phyloP scores from a whole-genome alignment of 2,797 vertebrate genomes.

The Urocyon cinereoargenteus region DNA sequence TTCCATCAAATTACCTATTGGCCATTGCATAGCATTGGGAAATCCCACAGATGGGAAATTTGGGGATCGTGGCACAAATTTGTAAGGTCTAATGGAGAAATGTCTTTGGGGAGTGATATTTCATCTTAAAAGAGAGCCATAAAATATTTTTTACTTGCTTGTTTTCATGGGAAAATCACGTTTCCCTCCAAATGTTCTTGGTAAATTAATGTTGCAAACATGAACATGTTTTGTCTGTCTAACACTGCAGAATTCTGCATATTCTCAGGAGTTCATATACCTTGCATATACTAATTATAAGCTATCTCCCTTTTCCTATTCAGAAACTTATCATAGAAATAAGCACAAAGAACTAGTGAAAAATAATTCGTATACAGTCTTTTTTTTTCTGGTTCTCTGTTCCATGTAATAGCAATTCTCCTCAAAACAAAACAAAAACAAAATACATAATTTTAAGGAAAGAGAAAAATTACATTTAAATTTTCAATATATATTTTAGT shows the following conservation, averaged over 20 bases:
- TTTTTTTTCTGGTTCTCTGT: not conserved
- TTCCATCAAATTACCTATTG: not conserved
- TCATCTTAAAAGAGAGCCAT: not conserved
- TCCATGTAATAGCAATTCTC: not conserved
- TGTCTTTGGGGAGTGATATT: not conserved
- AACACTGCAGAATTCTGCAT: not conserved
- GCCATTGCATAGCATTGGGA: not conserved
- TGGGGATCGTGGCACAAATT: not conserved
- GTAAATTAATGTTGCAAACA: not conserved
- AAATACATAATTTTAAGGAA: not conserved
- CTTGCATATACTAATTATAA: not conserved
- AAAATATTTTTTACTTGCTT: not conserved
- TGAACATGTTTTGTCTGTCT: not conserved
- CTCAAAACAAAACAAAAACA: not conserved
- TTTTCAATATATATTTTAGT: constrained; percentile 15
- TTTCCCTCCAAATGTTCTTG: not conserved
- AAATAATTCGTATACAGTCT: not conserved
- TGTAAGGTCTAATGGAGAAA: not conserved
- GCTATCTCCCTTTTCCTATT: not conserved
- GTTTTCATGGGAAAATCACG: constrained; percentile 3
- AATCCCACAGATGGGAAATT: not conserved
- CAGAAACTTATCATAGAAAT: not conserved
- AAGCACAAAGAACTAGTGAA: not conserved
- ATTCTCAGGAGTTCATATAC: not conserved
- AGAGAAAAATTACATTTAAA: not conserved